Base-by-base conservation (phyloP, 2,888 invertebrate genomes). In the Pristionchus mayeri region DNA sequence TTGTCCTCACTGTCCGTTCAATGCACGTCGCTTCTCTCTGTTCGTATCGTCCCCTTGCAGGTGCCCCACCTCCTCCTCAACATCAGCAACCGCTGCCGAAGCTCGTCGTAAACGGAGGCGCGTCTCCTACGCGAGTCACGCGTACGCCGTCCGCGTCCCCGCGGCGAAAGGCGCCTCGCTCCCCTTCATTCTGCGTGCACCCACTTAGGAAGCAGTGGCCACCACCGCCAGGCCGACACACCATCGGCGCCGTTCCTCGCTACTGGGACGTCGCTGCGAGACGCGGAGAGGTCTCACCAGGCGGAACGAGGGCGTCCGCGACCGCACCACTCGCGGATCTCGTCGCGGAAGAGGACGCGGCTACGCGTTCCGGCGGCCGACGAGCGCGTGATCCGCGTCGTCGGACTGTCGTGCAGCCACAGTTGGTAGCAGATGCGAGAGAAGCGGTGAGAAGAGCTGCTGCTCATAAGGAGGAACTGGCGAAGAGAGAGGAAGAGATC, bases 21-120 rank as follows among this genome's bases (percentile, higher is more conserved):
- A 13, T 48, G 50, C 76, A 50, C 44, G 9, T 13, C 27, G 27
- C 80, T 27, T 80, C 27, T 57, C 37, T 44, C 3, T 80, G 80
- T 44, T 40, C 79, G 52, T 50, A 30, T 27, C 40, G 80, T 80
- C 80, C 80, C n/a, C 80, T 80, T 80, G 34, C 81, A 82, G 81
- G 48, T 34, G 37, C 37, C 1, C 18, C 78, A 4, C 34, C 48
- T 27, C 48, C 6, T 6, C 44, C 6, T 9, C 44, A 44, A 44
- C 44, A 44, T 44, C 11, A 2, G 30, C 63, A 63, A 34, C 63
- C 63, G 34, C 34, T 63, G 63, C 63, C 63, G 63, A 63, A 9
- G n/a, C 71, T 71, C n/a, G 40, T n/a, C 13, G 71, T 71, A 24
- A 71, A 71, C 24, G 71, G 71, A 6, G 27, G 21, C 16, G 16